Base-by-base conservation (phyloP, 2,113 vertebrate genomes). In the Eretmodus cyanostictus region DNA sequence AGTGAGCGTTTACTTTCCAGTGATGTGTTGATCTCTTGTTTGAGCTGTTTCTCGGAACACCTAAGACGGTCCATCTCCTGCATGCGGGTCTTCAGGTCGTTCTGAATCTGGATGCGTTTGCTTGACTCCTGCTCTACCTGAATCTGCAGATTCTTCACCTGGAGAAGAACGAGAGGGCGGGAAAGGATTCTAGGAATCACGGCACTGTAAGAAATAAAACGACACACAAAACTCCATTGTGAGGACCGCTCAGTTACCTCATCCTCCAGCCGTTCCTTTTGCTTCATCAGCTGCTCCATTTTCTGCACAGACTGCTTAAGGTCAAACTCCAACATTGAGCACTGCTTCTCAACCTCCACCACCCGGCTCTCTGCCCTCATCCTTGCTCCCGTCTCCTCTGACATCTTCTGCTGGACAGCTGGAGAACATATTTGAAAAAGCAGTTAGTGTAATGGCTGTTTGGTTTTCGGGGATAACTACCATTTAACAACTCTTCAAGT, bases 321-420 rank as follows among this genome's bases (percentile, higher is more conserved):
- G 95, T 99, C 99, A 9, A 99, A 99, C 91, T 99, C 98, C 76
- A 99, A 94, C 98, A 99, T 99, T 8, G 98, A 99, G 95, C 98
- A 99, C 91, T 98, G 98, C 92, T 99, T 99, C 95, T 99, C 99
- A 85, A 98, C 97, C 92, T 99, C 98, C 95, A 99, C 98, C 89
- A 98, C 96, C 79, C 96, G 92, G 94, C 98, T 98, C 96, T 99
- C 98, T 13, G 98, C 98, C 86, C 97, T 97, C 95, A 98, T 98
- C 92, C 98, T 96, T 34, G 97, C 96, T 84, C 97, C 96, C 17
- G 97, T 97, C 91, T 99, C 99, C 93, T 98, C 98, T 3, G 97
- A 97, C 93, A 99, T 96, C 94, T 99, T 99, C 95, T 97, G 97
- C 96, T 99, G 98, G 95, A 99, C 98, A 90, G 98, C 99, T 99